These are phyloP conservation scores for Atta colombica DNA, from an alignment of 1,140 invertebrate species.

Conservation along the genomic window DNA sequence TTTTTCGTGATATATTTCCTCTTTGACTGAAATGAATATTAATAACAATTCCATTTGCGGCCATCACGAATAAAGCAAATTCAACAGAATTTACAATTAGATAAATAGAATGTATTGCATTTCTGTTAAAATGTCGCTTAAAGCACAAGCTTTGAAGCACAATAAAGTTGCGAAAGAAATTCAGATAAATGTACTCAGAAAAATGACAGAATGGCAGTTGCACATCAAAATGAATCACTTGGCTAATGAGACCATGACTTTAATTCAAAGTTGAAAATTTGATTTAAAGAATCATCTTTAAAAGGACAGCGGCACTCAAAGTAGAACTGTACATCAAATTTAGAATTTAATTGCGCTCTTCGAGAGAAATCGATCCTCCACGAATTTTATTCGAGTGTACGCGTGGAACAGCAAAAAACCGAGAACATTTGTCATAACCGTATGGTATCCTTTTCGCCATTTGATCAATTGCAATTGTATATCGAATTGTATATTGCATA, in stretches of 20 bases:
- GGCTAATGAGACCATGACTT: slow-evolving; percentile 34
- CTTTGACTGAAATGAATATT: slow-evolving; percentile 16
- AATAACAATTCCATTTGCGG: slow-evolving; percentile 18
- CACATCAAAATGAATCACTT: slow-evolving; percentile 35
- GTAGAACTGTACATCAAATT: slow-evolving; percentile 35
- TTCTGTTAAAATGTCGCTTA: slow-evolving; percentile 13
- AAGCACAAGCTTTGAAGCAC: slow-evolving; percentile 2
- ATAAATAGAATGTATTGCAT: neutral
- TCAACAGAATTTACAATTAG: neutral
- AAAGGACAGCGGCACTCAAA: neutral
- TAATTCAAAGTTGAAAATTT: slow-evolving; percentile 23
- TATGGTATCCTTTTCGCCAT: slow-evolving; percentile 2
- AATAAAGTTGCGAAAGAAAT: slow-evolving; percentile 39
- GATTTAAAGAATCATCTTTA: slow-evolving; percentile 28
- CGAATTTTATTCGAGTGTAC: slow-evolving; percentile 19
- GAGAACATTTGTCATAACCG: slow-evolving; percentile 5
- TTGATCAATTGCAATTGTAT: slow-evolving; percentile 2
- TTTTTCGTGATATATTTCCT: slow-evolving; percentile 8
- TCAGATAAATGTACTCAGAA: neutral
- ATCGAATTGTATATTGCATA: too few species aligned
- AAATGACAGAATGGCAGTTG: slow-evolving; percentile 32
- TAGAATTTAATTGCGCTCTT: slow-evolving; percentile 19
- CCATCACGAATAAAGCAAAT: neutral
- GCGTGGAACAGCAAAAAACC: neutral
- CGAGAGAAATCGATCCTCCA: neutral